These are phyloP conservation scores for Amphipyra berbera DNA, from an alignment of 2,888 invertebrate genomes.

Conservation along the genomic window DNA sequence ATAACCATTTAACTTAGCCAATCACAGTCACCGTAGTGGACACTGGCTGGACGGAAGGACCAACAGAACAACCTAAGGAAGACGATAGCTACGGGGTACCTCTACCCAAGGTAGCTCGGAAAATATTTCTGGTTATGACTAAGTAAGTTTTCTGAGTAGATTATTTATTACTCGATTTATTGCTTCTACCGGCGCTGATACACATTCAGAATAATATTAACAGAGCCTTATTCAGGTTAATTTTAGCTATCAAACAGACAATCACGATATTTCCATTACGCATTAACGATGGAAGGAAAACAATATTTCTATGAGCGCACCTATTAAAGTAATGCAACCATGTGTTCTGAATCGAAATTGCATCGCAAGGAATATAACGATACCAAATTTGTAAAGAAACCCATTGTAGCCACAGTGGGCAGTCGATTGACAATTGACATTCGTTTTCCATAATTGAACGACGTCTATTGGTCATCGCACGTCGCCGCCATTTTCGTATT, in stretches of 20 bases:
- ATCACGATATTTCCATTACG: slow-evolving; percentile 59
- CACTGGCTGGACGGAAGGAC: too few relatives aligned
- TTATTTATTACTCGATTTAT: slow-evolving; percentile 31
- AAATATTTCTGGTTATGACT: slow-evolving; percentile 15
- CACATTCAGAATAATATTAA: slow-evolving; percentile 40
- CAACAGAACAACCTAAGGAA: too few relatives aligned
- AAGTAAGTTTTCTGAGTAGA: slow-evolving; percentile 23
- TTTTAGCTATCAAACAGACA: slow-evolving; percentile 55
- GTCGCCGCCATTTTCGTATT: slow-evolving; percentile 74
- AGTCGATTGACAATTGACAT: slow-evolving; percentile 75
- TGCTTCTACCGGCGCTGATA: slow-evolving; percentile 25
- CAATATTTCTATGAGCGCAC: slow-evolving; percentile 59
- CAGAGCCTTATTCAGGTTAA: slow-evolving; percentile 36
- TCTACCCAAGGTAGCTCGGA: neutral
- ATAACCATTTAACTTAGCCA: too few relatives aligned
- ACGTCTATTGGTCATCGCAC: slow-evolving; percentile 70
- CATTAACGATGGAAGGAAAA: slow-evolving; percentile 54
- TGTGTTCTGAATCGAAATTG: slow-evolving; percentile 65
- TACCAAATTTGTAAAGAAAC: slow-evolving; percentile 77
- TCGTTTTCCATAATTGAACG: slow-evolving; percentile 73
- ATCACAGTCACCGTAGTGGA: too few relatives aligned
- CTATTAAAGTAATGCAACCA: slow-evolving; percentile 58
- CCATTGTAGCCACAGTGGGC: slow-evolving; percentile 74
- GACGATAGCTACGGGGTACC: too few relatives aligned
- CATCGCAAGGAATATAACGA: slow-evolving; percentile 60